phyloP scores from a whole-genome alignment of 1,140 invertebrate species.

The Sarcophaga peregrina region DNA sequence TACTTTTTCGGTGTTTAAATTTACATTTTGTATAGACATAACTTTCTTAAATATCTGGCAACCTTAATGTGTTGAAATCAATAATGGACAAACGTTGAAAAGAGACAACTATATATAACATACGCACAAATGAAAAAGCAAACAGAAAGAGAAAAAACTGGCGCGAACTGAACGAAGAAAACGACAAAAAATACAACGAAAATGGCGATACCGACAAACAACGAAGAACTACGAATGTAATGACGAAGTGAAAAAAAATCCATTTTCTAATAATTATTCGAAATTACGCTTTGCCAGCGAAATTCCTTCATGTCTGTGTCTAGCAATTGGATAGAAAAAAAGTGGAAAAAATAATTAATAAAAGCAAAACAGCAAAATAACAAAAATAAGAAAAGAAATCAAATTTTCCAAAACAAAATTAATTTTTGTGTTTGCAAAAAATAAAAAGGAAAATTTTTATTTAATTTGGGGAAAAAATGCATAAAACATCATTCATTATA shows the following conservation, averaged over 20 bases:
- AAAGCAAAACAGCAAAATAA: neutral
- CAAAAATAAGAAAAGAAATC: neutral
- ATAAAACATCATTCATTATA: neutral
- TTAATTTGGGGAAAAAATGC: no score
- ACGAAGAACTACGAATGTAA: slow-evolving; percentile 62
- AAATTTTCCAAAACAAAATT: neutral
- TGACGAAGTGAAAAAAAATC: slow-evolving; percentile 56
- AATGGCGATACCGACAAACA: slow-evolving; percentile 59
- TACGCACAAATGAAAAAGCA: slow-evolving; percentile 42
- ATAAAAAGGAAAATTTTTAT: neutral
- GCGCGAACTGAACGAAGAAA: slow-evolving; percentile 41
- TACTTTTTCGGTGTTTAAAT: neutral
- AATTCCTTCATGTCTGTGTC: slow-evolving; percentile 55
- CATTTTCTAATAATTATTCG: slow-evolving; percentile 60
- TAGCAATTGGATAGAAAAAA: slow-evolving; percentile 41
- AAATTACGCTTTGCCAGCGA: slow-evolving; percentile 64
- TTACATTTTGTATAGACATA: no score
- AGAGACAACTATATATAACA: slow-evolving; percentile 40
- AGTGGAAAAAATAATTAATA: neutral
- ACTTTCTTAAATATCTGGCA: slow-evolving; percentile 26
- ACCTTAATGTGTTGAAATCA: slow-evolving; percentile 10
- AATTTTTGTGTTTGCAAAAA: neutral
- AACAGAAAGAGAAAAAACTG: slow-evolving; percentile 42
- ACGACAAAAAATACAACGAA: slow-evolving; percentile 44
- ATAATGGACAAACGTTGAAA: slow-evolving; percentile 4